Base-by-base conservation (phyloP, 1,140 invertebrate species). In the Linepithema humile region DNA sequence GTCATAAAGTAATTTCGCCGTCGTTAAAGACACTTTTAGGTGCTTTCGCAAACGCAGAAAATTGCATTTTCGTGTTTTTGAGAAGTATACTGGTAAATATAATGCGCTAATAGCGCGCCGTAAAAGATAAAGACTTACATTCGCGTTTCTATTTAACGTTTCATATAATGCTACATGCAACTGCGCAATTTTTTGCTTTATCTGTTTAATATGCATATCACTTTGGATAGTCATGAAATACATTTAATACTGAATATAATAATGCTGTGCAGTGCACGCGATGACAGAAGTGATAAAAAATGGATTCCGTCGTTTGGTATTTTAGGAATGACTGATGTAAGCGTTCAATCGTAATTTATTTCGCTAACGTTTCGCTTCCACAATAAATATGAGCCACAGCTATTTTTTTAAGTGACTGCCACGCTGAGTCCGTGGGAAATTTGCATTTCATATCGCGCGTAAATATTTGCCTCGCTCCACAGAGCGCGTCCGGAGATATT, bases 391-490 rank as follows among this genome's bases (percentile, higher is more conserved):
- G 15, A 62, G 40, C 50, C 17, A 15, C 45, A 9, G 20, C 15
- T 80, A 38, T 62, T 65, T 84, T 78, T 84, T 69, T 43, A 15
- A 43, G 17, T 20, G 57, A 62, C 55, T 43, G n/a, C 23, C 45
- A 10, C 10, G 15, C 12, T 3, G 48, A 73, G 43, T 50, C 45
- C 53, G 29, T 53, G 55, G 48, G 20, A 87, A 86, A 87, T 87
- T 87, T 87, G 70, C 78, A 86, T 87, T 86, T 87, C 78, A 83
- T 87, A 75, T 57, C 48, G 48, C 55, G 53, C 55, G 55, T 83
- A 87, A 87, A 87, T 86, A 86, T 87, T 87, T 87, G 55, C 48
- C 9, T 15, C 17, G 38, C 43, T 23, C 10, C 45, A 65, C 6
- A 40, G 1, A 60, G 23, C 32, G 20, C 38, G 12, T 38, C 35